Base-by-base conservation (phyloP, 2,113 vertebrate genomes). In the Pardalotus punctatus region DNA sequence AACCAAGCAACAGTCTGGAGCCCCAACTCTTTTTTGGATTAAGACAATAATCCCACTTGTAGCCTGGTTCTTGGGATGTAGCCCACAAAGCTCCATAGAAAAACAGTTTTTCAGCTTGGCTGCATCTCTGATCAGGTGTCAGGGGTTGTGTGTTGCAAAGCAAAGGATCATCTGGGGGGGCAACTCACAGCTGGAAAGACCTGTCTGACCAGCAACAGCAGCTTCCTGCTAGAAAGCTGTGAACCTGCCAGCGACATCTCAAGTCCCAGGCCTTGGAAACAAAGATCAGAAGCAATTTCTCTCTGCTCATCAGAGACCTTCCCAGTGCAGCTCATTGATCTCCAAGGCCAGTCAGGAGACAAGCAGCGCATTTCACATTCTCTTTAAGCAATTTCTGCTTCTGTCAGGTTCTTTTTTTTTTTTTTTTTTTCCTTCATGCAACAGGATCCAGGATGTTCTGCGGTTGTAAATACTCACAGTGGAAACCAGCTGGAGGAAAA, bases 381-480 rank as follows among this genome's bases (percentile, higher is more conserved):
- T 66, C 78, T 78, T 60, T 4, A 33, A 76, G 40, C 43, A 57
- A 21, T 66, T 93, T 50, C 71, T 85, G 64, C 94, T 43, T 5
- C 87, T 82, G 47, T 73, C 93, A 82, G 67, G 60, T 83, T 73
- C n/a, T n/a, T n/a, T n/a, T n/a, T n/a, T n/a, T n/a, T n/a, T n/a
- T n/a, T n/a, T n/a, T n/a, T n/a, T n/a, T n/a, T n/a, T n/a, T n/a
- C n/a, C 69, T 77, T 19, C 62, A 9, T 40, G 81, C 87, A 85
- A 17, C 0, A 51, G 66, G 82, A 93, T 89, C 87, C 91, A 95
- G 90, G 70, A 85, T 62, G 53, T 81, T 83, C 90, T 92, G 82
- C 21, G 2, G 13, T 73, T 97, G 93, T 85, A 85, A 95, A 81
- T 50, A n/a, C 60, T 60, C 85, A 47, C 64, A 48, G 81, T 93